A percentile compares a stretch with the other conserved stretches of the same genome.
phyloP scores from a whole-genome alignment of 2,113 vertebrate genomes.

The human (Homo sapiens) region GRCh38 chr2:174099501-174100000 shows the following conservation, averaged over 20 bases:
- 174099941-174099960: neutral
- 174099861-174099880: neutral
- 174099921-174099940: neutral
- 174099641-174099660: neutral
- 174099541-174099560: neutral
- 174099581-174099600: neutral
- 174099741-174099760: constrained; percentile 7
- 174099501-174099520: neutral
- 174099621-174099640: constrained; percentile 4
- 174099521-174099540: neutral
- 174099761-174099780: neutral
- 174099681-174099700: constrained; percentile 39
- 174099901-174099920: neutral
- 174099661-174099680: constrained; percentile 18
- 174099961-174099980: neutral
- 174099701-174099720: constrained; percentile 32
- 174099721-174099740: constrained; percentile 5
- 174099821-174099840: constrained; percentile 29
- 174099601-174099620: neutral
- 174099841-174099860: neutral
- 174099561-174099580: neutral
- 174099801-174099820: neutral
- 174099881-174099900: neutral
- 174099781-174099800: constrained; percentile 25
- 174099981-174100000: neutral